Conservation (phyloP, 1,140 invertebrate species). For the Psix sp. region DNA sequence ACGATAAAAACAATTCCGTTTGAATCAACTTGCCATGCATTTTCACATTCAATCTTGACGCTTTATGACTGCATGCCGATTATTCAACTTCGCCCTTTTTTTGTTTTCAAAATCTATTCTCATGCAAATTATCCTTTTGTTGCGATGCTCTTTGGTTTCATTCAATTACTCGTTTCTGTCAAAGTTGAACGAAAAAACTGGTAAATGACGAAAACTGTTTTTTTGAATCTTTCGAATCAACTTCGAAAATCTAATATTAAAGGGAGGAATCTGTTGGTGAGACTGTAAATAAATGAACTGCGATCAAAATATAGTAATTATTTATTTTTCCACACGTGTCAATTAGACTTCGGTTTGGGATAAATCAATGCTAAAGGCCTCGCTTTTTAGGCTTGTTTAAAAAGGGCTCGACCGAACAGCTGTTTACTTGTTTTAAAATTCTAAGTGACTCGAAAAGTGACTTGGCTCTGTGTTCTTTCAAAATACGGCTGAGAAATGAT, state of each 20-base stretch:
- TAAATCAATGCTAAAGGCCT: not conserved
- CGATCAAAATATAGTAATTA: no score
- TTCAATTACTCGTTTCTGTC: no score
- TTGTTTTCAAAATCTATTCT: slow-evolving; percentile 24
- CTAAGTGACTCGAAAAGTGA: slow-evolving; percentile 14
- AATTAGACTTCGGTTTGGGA: no score
- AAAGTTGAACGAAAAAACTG: no score
- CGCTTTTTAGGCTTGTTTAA: slow-evolving; percentile 3
- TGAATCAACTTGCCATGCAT: slow-evolving; percentile 8
- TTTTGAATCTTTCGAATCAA: no score
- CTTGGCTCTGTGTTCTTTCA: slow-evolving; percentile 20
- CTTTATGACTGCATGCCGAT: slow-evolving; percentile 18
- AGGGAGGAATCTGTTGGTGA: no score
- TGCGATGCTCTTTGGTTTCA: no score
- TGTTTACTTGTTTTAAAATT: slow-evolving; percentile 26
- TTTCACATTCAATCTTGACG: slow-evolving; percentile 14
- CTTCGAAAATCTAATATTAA: no score
- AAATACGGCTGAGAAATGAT: slow-evolving; percentile 2
- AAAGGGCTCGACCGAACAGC: slow-evolving; percentile 3
- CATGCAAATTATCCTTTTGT: slow-evolving; percentile 23
- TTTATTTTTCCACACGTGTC: no score
- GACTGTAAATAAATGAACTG: no score
- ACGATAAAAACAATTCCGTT: slow-evolving; percentile 15
- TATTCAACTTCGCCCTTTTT: slow-evolving; percentile 23
- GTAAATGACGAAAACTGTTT: no score